Evolutionary conservation across 2,113 vertebrate species (phyloP).

Genomic region (Ceuthmochares aereus): DNA sequence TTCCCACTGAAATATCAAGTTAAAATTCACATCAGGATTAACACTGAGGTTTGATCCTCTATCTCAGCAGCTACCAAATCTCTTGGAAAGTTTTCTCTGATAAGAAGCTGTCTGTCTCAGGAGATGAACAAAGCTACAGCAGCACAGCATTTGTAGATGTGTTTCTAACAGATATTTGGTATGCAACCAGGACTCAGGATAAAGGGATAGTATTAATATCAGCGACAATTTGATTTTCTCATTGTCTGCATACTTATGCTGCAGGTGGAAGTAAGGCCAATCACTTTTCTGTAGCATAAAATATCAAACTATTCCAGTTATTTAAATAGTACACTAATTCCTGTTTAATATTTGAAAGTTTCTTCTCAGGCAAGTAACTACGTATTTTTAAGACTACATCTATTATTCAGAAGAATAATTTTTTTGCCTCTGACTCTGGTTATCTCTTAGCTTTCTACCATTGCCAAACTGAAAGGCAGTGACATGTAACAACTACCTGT

Average conservation of each 20-base stretch:
- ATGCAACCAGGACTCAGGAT: background rate
- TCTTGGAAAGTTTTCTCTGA: background rate
- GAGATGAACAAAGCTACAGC: background rate
- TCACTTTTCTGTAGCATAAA: background rate
- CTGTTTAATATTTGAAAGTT: background rate
- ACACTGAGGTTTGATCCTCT: background rate
- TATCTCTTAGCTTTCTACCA: background rate
- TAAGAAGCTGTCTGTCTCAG: background rate
- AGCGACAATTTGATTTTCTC: background rate
- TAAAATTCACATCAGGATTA: background rate
- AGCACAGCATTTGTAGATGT: background rate
- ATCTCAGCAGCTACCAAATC: background rate
- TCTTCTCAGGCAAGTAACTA: background rate
- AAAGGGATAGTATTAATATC: background rate
- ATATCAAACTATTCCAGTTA: background rate
- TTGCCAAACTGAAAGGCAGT: background rate
- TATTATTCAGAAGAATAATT: background rate
- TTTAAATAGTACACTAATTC: background rate
- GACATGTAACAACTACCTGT: background rate
- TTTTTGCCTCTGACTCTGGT: background rate
- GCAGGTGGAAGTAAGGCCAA: background rate
- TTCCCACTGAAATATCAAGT: background rate
- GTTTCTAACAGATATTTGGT: background rate
- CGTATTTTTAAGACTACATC: background rate
- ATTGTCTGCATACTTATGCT: background rate